Conservation (phyloP, 2,797 vertebrate species). For the Lithobates pipiens region DNA sequence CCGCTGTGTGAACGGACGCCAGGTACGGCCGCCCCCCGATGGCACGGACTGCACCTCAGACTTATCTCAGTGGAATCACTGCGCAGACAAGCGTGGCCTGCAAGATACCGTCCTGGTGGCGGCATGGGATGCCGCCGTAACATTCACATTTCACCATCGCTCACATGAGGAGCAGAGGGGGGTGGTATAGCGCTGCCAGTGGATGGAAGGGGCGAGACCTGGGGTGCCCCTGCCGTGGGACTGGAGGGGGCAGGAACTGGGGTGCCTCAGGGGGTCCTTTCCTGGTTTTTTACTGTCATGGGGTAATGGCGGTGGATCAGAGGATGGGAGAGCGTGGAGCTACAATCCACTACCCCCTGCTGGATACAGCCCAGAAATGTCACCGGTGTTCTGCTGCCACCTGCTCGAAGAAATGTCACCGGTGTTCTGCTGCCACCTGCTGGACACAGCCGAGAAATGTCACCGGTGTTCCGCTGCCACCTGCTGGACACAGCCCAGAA, state of each 20-base stretch:
- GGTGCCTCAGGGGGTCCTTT: too few relatives aligned
- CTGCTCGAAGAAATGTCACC: too few relatives aligned
- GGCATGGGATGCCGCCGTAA: slow-evolving; percentile 89
- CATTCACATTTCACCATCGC: slow-evolving; percentile 92
- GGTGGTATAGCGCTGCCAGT: slow-evolving; percentile 61
- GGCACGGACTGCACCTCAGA: slow-evolving; percentile 90
- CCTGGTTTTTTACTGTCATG: too few relatives aligned
- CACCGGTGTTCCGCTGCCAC: too few relatives aligned
- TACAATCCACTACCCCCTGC: too few relatives aligned
- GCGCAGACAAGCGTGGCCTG: slow-evolving; percentile 85
- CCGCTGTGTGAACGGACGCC: slow-evolving; percentile 88
- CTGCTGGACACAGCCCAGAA: too few relatives aligned
- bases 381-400: too few relatives aligned
- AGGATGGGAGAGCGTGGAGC: too few relatives aligned
- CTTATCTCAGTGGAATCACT: slow-evolving; percentile 95
- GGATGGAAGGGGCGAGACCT: slow-evolving; percentile 61
- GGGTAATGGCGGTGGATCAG: too few relatives aligned
- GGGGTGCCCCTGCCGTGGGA: not conserved
- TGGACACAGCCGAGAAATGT: too few relatives aligned
- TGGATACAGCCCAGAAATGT: too few relatives aligned
- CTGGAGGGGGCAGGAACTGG: not conserved
- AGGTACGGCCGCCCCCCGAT: slow-evolving; percentile 83
- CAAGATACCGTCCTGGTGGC: slow-evolving; percentile 87
- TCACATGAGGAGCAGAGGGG: slow-evolving; percentile 91
- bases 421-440: too few relatives aligned